A percentile compares a stretch with the other conserved stretches of the same genome.
These are phyloP conservation scores for Apodemus sylvaticus DNA, from an alignment of 2,113 vertebrate genomes.

Conservation along the genomic window DNA sequence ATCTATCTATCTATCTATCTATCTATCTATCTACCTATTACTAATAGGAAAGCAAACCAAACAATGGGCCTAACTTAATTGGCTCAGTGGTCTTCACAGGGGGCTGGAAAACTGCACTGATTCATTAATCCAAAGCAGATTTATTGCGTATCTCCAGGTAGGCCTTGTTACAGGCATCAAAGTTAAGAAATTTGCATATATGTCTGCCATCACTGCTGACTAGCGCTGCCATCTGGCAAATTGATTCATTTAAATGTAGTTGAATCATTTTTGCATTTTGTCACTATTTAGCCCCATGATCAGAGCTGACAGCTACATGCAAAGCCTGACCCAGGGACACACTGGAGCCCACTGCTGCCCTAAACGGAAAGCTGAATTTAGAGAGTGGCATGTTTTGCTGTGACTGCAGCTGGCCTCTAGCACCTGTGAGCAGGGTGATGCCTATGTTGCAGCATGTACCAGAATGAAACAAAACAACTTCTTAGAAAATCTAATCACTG, in stretches of 20 bases:
- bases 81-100: not conserved
- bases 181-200: not conserved
- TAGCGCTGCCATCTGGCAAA: not conserved
- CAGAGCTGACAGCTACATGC: not conserved
- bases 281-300: not conserved
- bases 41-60: not conserved
- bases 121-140: not conserved
- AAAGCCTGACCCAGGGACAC: not conserved
- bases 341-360: not conserved
- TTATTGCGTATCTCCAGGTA: not conserved
- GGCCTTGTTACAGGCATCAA: not conserved
- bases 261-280: not conserved
- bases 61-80: not conserved
- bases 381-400: not conserved
- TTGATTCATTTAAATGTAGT: not conserved
- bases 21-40: not conserved
- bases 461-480: not conserved
- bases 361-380: not conserved
- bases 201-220: not conserved
- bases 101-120: not conserved
- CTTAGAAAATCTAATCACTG: not conserved
- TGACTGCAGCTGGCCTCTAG: not conserved
- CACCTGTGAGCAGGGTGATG: rapidly evolving
- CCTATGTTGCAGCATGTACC: not conserved
- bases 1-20: too few relatives aligned